A percentile compares a stretch with the other conserved stretches of the same genome.
Evolutionary conservation across 2,888 invertebrate genomes (phyloP).

Genomic region (Zygogramma bicolorata): DNA sequence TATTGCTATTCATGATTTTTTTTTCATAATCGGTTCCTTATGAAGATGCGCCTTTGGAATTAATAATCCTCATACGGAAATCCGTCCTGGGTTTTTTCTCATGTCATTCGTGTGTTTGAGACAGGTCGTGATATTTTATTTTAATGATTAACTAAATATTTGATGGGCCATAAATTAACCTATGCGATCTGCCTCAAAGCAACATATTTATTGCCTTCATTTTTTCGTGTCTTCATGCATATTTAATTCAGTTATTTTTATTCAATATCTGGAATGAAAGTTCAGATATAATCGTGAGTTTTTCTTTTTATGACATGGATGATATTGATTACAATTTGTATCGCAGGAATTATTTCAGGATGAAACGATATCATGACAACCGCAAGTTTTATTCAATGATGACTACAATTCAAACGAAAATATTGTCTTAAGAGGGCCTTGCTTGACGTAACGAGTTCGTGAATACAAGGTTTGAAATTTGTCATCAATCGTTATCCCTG

Average conservation of each 20-base stretch:
- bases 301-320: slow-evolving; percentile 20
- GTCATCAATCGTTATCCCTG: no score
- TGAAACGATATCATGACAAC: no score
- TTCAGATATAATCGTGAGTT: slow-evolving; percentile 13
- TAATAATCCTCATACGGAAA: slow-evolving; percentile 14
- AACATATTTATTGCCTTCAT: slow-evolving; percentile 28
- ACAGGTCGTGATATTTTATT: slow-evolving; percentile 38
- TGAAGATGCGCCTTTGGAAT: slow-evolving; percentile 17
- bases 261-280: slow-evolving; percentile 19
- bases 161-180: slow-evolving; percentile 32
- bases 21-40: no score
- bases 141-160: slow-evolving; percentile 42
- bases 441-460: no score
- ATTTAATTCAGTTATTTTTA: slow-evolving; percentile 22
- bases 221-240: slow-evolving; percentile 23
- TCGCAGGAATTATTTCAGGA: neutral
- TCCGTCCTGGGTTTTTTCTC: slow-evolving; percentile 36
- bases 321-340: neutral
- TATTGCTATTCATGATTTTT: no score
- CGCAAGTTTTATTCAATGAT: no score
- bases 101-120: slow-evolving; percentile 41
- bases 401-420: no score
- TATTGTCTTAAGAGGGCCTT: no score
- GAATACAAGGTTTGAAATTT: no score
- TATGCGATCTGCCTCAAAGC: slow-evolving; percentile 15